Evolutionary conservation across 2,113 vertebrate genomes (phyloP), one percentile per base, ranked within the genome.

Genomic region (Nothocercus nigrocapillus): DNA sequence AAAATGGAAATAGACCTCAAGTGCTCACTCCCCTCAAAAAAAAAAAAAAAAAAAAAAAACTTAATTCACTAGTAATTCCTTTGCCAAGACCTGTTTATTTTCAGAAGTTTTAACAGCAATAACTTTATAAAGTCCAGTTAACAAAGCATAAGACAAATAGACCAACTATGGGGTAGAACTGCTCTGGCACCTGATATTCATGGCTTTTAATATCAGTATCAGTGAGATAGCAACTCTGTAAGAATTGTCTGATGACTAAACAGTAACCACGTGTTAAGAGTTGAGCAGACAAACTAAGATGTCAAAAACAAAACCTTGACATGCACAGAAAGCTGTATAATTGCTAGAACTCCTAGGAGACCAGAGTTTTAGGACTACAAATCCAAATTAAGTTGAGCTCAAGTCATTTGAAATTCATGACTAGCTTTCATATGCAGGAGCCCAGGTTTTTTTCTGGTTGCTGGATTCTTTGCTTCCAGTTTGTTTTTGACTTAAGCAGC

Each of bases 61-160:
- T 93, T 93, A 88, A 96, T 96, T 94, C 93, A 96, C 66, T 70
- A 80, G n/a, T 82, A 85, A 90, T 87, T 90, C 83, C 74, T 79
- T 21, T 87, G 62, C 94, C 92, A 96, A 90, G 12, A 44, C 49
- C 24, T 70, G 70, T 87, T 95, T 95, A 93, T 97, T 95, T 96
- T 90, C 54, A 82, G 77, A 84, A 58, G 34, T 68, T 86, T 82
- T 62, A 58, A 59, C 14, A 58, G 53, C 30, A 66, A 14, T 56
- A 32, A 45, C 70, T 84, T 83, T 69, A 49, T 5, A 13, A 13
- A 28, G 42, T 12, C 4, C 44, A 11, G 63, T 83, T 18, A 61
- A 56, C 9, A 75, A 45, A 47, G 47, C 58, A 56, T 83, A 63
- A 83, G 53, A 73, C 30, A 76, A 10, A 44, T 25, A 36, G 22